These are phyloP conservation scores for Ecliptopera silaceata DNA, from an alignment of 2,888 invertebrate genomes.

Conservation along the genomic window DNA sequence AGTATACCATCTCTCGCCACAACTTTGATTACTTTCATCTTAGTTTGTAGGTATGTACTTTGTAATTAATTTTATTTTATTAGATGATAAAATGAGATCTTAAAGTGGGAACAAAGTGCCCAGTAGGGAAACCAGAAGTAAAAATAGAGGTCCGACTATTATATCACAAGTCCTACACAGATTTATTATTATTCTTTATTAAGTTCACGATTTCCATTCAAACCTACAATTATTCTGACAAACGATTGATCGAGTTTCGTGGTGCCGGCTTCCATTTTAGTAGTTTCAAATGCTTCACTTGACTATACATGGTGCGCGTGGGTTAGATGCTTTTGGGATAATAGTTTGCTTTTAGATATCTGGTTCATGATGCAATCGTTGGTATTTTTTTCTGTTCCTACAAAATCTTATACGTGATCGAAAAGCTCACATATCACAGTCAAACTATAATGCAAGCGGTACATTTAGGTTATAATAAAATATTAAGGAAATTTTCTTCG, in stretches of 20 bases:
- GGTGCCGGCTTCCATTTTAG: conserved; percentile 34
- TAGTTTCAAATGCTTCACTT: conserved; percentile 31
- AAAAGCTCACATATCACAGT: not conserved
- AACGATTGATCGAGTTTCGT: conserved; percentile 48
- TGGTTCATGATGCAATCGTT: conserved; percentile 10
- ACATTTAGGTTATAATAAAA: conserved; percentile 30
- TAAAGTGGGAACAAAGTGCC: no score
- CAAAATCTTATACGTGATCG: no score
- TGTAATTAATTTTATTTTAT: not conserved
- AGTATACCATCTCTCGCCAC: conserved; percentile 13
- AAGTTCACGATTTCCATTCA: conserved; percentile 39
- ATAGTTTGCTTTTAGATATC: conserved; percentile 18
- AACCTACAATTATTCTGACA: conserved; percentile 49
- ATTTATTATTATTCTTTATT: conserved; percentile 40
- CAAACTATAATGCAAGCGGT: not conserved
- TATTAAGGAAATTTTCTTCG: conserved; percentile 33
- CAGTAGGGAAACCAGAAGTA: no score
- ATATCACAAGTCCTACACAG: conserved; percentile 17
- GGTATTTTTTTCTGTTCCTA: not conserved
- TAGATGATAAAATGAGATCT: no score
- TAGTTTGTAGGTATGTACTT: not conserved
- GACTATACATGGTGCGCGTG: conserved; percentile 30
- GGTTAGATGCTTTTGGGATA: conserved; percentile 14
- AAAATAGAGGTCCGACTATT: conserved; percentile 1
- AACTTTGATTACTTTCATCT: not conserved